Evolutionary conservation across 2,888 invertebrate genomes (phyloP).

Genomic region (Toxonevra muliebris): DNA sequence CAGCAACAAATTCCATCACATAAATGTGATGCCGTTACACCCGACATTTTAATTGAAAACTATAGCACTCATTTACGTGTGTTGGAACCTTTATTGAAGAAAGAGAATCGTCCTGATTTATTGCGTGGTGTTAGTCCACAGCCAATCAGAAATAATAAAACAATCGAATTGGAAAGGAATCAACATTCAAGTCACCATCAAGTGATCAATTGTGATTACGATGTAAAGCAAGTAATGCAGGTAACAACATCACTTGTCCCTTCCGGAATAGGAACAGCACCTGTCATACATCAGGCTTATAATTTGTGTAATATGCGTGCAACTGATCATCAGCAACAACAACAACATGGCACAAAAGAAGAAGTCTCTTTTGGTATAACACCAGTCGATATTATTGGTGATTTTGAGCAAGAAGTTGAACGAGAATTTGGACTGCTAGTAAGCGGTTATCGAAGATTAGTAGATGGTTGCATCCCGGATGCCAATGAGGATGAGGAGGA

Average conservation of each 20-base stretch:
- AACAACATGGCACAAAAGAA: slow-evolving; percentile 37
- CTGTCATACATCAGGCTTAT: too few relatives aligned
- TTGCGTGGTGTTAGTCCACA: slow-evolving; percentile 53
- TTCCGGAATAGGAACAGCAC: too few relatives aligned
- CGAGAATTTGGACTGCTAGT: slow-evolving; percentile 60
- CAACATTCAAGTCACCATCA: slow-evolving; percentile 19
- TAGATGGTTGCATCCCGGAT: slow-evolving; percentile 29
- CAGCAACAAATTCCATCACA: too few relatives aligned
- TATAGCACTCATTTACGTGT: slow-evolving; percentile 35
- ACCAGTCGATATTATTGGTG: slow-evolving; percentile 61
- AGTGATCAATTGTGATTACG: slow-evolving; percentile 10
- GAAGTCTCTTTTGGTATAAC: slow-evolving; percentile 51
- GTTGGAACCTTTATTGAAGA: slow-evolving; percentile 34
- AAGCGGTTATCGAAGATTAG: slow-evolving; percentile 54
- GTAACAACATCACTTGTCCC: not conserved
- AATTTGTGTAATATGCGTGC: too few relatives aligned
- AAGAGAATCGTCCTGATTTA: slow-evolving; percentile 55
- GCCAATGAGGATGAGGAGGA: slow-evolving; percentile 12
- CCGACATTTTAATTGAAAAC: slow-evolving; percentile 58
- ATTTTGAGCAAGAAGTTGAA: slow-evolving; percentile 61
- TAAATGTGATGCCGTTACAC: slow-evolving; percentile 44
- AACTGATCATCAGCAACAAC: slow-evolving; percentile 1
- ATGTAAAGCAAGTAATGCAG: slow-evolving; percentile 18
- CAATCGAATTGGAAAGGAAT: slow-evolving; percentile 27
- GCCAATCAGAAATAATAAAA: slow-evolving; percentile 30